Percentiles rank a stretch among this genome's conserved stretches.
Conservation (phyloP, 2,888 invertebrate genomes). For the Pemphredon lugubris region DNA sequence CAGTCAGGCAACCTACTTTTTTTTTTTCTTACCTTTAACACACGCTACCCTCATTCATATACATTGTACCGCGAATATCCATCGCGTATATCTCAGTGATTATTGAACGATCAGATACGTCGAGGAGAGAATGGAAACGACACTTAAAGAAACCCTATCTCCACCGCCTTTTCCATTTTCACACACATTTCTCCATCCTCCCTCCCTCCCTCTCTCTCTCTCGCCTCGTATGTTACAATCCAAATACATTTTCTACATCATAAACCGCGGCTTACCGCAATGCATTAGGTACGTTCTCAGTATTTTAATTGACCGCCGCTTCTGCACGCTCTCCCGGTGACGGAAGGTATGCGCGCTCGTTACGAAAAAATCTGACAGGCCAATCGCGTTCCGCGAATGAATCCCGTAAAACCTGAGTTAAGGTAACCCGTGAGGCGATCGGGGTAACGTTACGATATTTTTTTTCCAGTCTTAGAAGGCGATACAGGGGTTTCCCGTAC, state of each 20-base stretch:
- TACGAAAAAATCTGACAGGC: background rate
- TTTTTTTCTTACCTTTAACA: conserved; percentile 50
- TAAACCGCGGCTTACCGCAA: no score
- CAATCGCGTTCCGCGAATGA: conserved; percentile 11
- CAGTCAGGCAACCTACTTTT: conserved; percentile 63
- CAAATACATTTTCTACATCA: no score
- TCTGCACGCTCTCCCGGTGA: no score
- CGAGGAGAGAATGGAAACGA: conserved; percentile 55
- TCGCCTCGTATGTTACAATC: no score
- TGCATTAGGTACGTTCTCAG: background rate
- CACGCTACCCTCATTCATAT: conserved; percentile 66
- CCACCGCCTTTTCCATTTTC: background rate
- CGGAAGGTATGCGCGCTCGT: background rate
- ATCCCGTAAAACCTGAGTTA: conserved; percentile 30
- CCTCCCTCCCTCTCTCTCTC: no score
- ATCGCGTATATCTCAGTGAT: conserved; percentile 57
- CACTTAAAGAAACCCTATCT: background rate
- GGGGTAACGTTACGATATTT: conserved; percentile 62
- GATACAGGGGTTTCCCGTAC: conserved; percentile 60
- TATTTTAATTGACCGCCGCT: background rate
- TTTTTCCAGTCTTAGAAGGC: conserved; percentile 47
- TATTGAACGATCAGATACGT: conserved; percentile 66
- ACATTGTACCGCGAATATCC: conserved; percentile 60
- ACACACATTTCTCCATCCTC: no score
- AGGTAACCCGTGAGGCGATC: conserved; percentile 32